Base-by-base conservation (phyloP, 2,888 invertebrate genomes). In the Galerucella calmariensis region DNA sequence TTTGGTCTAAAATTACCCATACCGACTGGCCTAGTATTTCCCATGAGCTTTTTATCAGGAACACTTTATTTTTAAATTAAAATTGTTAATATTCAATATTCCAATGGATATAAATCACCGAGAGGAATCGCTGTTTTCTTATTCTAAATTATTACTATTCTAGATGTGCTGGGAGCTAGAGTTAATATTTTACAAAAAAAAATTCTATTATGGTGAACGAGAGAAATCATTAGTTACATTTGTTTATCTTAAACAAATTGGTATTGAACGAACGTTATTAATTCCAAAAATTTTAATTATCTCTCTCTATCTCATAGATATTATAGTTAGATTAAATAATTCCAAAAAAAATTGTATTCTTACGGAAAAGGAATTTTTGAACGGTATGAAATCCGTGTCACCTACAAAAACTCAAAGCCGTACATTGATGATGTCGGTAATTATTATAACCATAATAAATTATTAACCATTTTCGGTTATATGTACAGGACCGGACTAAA, bases 361-460 rank as follows among this genome's bases (percentile, higher is more conserved):
- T 58, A 58, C 20, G 9, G 12, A 58, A 58, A 58, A 58, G 58
- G 20, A 58, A 58, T 58, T 58, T 58, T 58, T 41, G n/a, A 58
- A 20, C 24, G 58, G 59, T 48, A 51, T 12, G 61, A 70, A 70
- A 70, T 62, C 53, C 14, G 69, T 70, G 69, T 70, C 69, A 70
- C 63, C 62, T 53, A 70, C 48, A 70, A 63, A 70, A 70, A 51
- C 51, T 62, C 46, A 27, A 41, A 24, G 51, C 53, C 44, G 41
- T 70, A 70, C 69, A 53, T 63, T 11, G 63, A 51, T 63, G 48
- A 70, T 70, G 44, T 53, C 69, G 48, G 41, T 59, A 70, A 70
- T 70, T 70, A 70, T 62, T 53, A 63, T 59, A 70, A 70, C 51
- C 62, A 70, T 58, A 51, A 70, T 70, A 70, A 70, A 70, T 70